Evolutionary conservation across 2,113 vertebrate genomes (phyloP).

Genomic region (Eulacestoma nigropectus): DNA sequence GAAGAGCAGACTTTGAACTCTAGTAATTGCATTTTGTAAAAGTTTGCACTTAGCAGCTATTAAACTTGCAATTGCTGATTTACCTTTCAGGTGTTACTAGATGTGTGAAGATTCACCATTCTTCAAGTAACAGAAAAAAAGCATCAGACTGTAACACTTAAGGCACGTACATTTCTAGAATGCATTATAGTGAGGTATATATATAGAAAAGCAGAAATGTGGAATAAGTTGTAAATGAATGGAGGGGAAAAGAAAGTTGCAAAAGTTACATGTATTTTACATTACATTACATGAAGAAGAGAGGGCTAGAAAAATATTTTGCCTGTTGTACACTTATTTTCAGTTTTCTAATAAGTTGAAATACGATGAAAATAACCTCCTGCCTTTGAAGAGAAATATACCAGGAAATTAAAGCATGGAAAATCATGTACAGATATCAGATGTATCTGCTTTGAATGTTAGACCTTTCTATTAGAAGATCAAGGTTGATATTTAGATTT

Average conservation of each 20-base stretch:
- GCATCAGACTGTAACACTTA: not conserved
- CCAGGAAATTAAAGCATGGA: not conserved
- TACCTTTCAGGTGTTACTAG: not conserved
- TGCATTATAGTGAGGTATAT: not conserved
- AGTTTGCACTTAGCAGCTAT: not conserved
- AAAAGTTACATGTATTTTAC: not conserved
- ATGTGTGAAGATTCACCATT: not conserved
- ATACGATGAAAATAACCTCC: not conserved
- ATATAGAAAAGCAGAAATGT: not conserved
- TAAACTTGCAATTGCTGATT: not conserved
- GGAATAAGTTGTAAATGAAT: not conserved
- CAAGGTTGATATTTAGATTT: not conserved
- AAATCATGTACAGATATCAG: not conserved
- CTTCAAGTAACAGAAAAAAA: not conserved
- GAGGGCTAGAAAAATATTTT: not conserved
- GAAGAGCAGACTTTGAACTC: not conserved
- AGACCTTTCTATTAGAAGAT: not conserved
- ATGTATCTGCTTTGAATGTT: not conserved
- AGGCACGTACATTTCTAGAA: not conserved
- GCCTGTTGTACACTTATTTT: not conserved
- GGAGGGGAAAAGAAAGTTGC: rapidly evolving
- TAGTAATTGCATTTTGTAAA: not conserved
- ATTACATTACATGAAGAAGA: no score
- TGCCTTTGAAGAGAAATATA: not conserved
- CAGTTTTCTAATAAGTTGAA: not conserved